Base-by-base conservation (phyloP, 1,140 invertebrate genomes). In the Bicyclus anynana region DNA sequence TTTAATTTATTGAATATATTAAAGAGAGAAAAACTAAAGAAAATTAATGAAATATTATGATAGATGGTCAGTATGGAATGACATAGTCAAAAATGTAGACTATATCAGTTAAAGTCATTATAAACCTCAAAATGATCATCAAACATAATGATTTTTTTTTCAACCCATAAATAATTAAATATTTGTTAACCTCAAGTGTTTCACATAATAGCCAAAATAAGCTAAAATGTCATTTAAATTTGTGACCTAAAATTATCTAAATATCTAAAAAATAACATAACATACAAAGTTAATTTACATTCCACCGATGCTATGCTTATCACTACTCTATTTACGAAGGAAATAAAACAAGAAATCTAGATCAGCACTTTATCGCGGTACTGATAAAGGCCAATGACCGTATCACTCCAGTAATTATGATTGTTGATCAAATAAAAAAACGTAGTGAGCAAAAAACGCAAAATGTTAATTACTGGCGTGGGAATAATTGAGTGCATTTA, bases 271-370 rank as follows among this genome's bases (percentile, higher is more conserved):
- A 37, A 37, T 35, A 35, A 12, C n/a, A 35, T 37, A 14, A n/a
- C 33, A 37, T 10, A 27, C 10, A 40, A 17, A 5, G 10, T 29
- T 13, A 23, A 9, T 47, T 17, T 40, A 12, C 17, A 10, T 17
- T 49, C 20, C 26, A 9, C 27, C 54, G 29, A 59, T 40, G 17
- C 6, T 40, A 17, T 40, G 14, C 17, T 63, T 51, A 58, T 63
- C 61, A 2, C 40, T 10, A 46, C n/a, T 14, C 48, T 62, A 46
- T 47, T 53, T 54, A 53, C 60, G 53, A 58, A 51, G 55, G 56
- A 63, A 59, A 63, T 54, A 40, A 59, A 63, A 55, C 51, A 38
- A 49, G 33, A 27, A 59, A 59, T 59, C 56, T 65, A 47, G 62
- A 60, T 53, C 53, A 60, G 33, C 48, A 46, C 27, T 49, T 57